Evolutionary conservation across 2,888 invertebrate species (phyloP), one percentile per base, ranked within the genome.

Genomic region (Tetrapedia diversipes): DNA sequence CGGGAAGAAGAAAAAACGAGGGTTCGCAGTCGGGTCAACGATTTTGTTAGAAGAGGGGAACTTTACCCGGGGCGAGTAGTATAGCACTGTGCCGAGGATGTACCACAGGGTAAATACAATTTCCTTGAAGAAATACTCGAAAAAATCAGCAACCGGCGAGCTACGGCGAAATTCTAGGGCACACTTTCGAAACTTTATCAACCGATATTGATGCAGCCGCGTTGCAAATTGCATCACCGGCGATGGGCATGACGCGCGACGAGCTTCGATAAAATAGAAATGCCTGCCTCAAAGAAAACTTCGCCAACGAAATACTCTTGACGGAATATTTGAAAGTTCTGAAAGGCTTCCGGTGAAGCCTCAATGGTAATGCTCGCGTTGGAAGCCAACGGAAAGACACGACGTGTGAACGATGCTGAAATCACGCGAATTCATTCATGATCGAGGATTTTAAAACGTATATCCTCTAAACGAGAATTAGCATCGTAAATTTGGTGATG

Each of bases 61-160:
- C 32, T 60, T 45, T 16, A 32, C 19, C n/a, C 10, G 32, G 53
- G 32, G 16, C 6, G 6, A 22, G n/a, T 4, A 45, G 8, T 16
- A 8, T 19, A n/a, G 6, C n/a, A 29, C 1, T 4, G 54, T 34
- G 47, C 0, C 19, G n/a, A 39, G 34, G 47, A 29, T 57, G 27
- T 47, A 37, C 45, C 60, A 22, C 29, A 16, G 49, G 16, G 34
- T 67, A 57, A 67, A 57, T 67, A 57, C 47, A 49, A 67, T 57
- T 66, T 66, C 66, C 47, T 66, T 57, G 47, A 49, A 45, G 47
- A 49, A 57, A 29, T 57, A 37, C 57, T 66, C 37, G 66, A 57
- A 49, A 47, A 37, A 49, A 45, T 57, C 57, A 37, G 47, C 57
- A 29, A 4, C 27, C n/a, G 19, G 7, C 16, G 45, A 47, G 29